Evolutionary conservation across 2,888 invertebrate genomes (phyloP).

Genomic region (Drosophila planitibia): DNA sequence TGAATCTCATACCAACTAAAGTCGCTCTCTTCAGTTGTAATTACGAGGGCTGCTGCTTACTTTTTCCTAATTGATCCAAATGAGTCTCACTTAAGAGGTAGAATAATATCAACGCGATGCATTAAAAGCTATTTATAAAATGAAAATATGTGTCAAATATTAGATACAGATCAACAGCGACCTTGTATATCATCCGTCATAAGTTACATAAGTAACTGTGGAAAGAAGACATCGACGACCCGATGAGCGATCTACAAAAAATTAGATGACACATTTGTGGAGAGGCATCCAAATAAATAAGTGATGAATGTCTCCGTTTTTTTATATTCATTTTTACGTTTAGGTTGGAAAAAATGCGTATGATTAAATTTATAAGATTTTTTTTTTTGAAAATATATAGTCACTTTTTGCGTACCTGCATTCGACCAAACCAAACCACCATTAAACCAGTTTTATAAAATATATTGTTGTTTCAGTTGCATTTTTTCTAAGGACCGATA

Average conservation of each 20-base stretch:
- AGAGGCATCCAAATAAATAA: background rate
- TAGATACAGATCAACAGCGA: background rate
- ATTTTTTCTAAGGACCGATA: background rate
- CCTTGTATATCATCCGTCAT: background rate
- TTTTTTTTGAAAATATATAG: background rate
- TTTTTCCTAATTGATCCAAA: background rate
- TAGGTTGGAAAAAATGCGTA: background rate
- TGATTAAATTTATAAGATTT: background rate
- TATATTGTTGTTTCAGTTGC: background rate
- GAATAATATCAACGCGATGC: background rate
- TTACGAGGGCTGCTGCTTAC: conserved; percentile 1
- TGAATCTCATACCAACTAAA: conserved; percentile 6
- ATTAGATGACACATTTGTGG: background rate
- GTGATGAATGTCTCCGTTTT: background rate
- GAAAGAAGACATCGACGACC: background rate
- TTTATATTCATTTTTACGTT: background rate
- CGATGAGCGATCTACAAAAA: no score
- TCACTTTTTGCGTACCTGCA: background rate
- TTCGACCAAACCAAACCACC: background rate
- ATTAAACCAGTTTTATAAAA: background rate
- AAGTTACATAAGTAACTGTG: background rate
- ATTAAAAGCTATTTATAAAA: background rate
- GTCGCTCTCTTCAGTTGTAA: background rate
- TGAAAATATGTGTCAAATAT: background rate
- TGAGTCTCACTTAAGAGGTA: background rate